Evolutionary conservation across 2,888 invertebrate species (phyloP).

Genomic region (Spilarctia lutea): DNA sequence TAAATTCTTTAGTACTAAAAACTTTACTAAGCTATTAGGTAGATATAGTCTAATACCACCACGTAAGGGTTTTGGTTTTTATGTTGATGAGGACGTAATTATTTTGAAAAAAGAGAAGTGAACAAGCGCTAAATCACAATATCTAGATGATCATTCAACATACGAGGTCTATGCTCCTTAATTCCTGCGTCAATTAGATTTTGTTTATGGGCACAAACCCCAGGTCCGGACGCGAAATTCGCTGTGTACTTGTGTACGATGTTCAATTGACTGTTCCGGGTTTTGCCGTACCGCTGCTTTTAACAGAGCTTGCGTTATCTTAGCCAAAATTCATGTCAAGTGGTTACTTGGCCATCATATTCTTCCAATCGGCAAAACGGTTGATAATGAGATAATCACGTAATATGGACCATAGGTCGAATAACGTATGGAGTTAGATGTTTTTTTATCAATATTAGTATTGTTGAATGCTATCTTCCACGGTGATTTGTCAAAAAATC

Average conservation of each 20-base stretch:
- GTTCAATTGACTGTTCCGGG: not conserved
- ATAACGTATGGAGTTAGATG: not conserved
- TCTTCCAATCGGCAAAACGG: not conserved
- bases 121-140: not conserved
- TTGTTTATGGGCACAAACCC: constrained; percentile 2
- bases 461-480: no score
- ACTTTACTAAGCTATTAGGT: no score
- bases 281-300: not conserved
- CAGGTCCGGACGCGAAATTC: not conserved
- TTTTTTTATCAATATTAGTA: no score
- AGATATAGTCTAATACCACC: no score
- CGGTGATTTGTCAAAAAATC: no score
- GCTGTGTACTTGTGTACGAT: not conserved
- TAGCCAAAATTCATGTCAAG: not conserved
- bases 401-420: not conserved
- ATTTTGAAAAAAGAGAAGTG: not conserved
- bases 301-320: not conserved
- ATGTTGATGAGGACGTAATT: no score
- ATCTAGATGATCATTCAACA: not conserved
- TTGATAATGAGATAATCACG: not conserved
- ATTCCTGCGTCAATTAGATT: not conserved
- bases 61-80: no score
- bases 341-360: not conserved
- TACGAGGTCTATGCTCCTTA: not conserved
- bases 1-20: no score